A percentile compares a stretch with the other conserved stretches of the same genome.
These are phyloP conservation scores for Synergus laeviventris DNA, from an alignment of 2,888 invertebrate species.

Conservation along the genomic window DNA sequence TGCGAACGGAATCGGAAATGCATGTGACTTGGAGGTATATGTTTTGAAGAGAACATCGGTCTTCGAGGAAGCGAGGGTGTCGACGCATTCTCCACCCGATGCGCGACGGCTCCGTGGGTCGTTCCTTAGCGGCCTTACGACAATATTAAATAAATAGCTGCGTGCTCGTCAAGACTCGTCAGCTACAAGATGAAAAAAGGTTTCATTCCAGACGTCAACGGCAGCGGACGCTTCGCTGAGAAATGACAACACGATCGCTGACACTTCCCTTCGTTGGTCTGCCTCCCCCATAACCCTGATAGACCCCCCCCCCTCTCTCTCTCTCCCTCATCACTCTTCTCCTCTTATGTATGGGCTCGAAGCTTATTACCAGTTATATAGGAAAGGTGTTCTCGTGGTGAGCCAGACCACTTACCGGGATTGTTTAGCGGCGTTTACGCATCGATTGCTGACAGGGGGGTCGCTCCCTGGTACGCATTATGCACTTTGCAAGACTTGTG, in stretches of 20 bases:
- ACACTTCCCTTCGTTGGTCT: slow-evolving; percentile 57
- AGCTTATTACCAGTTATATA: slow-evolving; percentile 60
- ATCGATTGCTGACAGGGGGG: slow-evolving; percentile 61
- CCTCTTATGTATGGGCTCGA: slow-evolving; percentile 38
- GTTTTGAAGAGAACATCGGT: slow-evolving; percentile 50
- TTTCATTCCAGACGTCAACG: slow-evolving; percentile 54
- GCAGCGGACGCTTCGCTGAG: slow-evolving; percentile 56
- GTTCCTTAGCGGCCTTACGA: slow-evolving; percentile 56
- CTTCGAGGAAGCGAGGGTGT: slow-evolving; percentile 49
- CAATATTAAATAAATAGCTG: slow-evolving; percentile 69
- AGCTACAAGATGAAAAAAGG: slow-evolving; percentile 44
- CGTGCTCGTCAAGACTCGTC: slow-evolving; percentile 55
- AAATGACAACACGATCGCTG: slow-evolving; percentile 69
- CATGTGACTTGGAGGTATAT: not conserved
- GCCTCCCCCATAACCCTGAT: slow-evolving; percentile 41
- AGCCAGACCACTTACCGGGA: slow-evolving; percentile 61
- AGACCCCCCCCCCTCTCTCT: slow-evolving; percentile 14
- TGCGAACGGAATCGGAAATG: not conserved
- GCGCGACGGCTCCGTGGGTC: slow-evolving; percentile 34
- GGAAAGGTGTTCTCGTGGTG: slow-evolving; percentile 56
- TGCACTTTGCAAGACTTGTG: slow-evolving; percentile 44
- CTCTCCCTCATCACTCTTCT: slow-evolving; percentile 35
- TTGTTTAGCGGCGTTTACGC: slow-evolving; percentile 67
- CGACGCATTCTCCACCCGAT: slow-evolving; percentile 38
- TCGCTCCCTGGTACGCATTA: slow-evolving; percentile 55